Percentiles rank a stretch among this genome's conserved stretches.
These are phyloP conservation scores for Dryoscopus gambensis DNA, from an alignment of 2,113 vertebrate genomes.

Conservation along the genomic window DNA sequence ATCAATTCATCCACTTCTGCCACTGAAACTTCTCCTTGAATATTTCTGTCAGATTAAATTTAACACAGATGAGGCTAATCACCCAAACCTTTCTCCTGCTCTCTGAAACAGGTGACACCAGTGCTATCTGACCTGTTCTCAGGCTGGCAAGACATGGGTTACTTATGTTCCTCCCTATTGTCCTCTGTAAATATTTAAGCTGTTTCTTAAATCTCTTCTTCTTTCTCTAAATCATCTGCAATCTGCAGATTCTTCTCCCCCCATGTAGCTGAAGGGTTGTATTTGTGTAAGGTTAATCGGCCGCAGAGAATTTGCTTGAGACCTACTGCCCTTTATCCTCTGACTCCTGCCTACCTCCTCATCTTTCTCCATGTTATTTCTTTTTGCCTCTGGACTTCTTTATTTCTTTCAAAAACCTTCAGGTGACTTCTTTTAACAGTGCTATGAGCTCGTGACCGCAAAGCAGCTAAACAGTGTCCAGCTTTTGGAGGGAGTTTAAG, in stretches of 20 bases:
- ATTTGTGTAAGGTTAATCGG: neutral
- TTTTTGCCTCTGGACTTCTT: neutral
- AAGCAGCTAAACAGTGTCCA: neutral
- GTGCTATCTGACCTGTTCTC: neutral
- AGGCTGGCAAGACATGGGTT: neutral
- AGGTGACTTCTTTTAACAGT: neutral
- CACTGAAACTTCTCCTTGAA: neutral
- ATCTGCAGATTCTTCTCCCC: neutral
- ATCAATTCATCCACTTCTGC: neutral
- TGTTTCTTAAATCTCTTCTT: neutral
- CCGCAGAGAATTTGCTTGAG: neutral
- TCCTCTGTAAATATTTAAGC: neutral
- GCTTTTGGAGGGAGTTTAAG: neutral
- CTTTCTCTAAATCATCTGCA: neutral
- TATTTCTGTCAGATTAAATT: neutral
- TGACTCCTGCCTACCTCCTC: neutral
- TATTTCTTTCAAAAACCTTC: neutral
- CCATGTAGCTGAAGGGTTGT: neutral
- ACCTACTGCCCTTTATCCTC: neutral
- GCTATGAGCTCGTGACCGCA: fast-evolving
- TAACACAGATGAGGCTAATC: neutral
- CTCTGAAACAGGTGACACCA: neutral
- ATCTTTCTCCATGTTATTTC: neutral
- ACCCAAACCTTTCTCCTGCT: neutral
- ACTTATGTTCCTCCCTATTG: neutral